phyloP scores from a whole-genome alignment of 2,113 vertebrate genomes.

The Brachypodius melanocephalos region DNA sequence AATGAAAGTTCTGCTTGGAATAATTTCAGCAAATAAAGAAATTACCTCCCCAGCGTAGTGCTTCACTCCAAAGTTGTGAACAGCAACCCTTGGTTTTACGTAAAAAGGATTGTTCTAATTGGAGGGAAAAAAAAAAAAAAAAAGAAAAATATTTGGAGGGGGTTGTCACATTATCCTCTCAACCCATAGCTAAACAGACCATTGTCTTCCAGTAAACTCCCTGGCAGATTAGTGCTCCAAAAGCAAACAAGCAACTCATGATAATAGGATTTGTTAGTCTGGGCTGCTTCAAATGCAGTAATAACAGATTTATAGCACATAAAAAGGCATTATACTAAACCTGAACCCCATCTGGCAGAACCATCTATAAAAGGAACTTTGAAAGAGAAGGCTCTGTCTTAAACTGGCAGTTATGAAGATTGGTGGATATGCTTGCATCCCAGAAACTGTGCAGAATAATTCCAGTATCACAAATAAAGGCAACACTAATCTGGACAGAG shows the following conservation, averaged over 20 bases:
- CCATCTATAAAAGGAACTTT: not conserved
- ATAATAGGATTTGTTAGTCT: constrained; percentile 43
- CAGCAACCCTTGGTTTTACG: constrained; percentile 91
- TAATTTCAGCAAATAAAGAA: constrained; percentile 47
- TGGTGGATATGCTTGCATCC: not conserved
- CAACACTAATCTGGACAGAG: not conserved
- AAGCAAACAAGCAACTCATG: not conserved
- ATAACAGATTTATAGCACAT: not conserved
- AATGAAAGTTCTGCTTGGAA: constrained; percentile 35
- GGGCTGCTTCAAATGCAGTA: constrained; percentile 4
- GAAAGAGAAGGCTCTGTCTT: not conserved
- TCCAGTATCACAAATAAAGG: not conserved
- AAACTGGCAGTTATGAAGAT: not conserved
- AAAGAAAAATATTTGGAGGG: not conserved
- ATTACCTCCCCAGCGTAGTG: constrained; percentile 97
- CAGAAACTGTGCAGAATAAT: not conserved
- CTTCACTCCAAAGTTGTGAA: constrained; percentile 92
- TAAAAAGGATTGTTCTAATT: constrained; percentile 93
- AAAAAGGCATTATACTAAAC: constrained; percentile 9
- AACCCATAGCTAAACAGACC: not conserved
- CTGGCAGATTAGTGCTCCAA: not conserved
- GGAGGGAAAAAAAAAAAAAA: not conserved
- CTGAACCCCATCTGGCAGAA: constrained; percentile 2
- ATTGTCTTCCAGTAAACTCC: not conserved
- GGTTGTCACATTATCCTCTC: not conserved